A percentile compares a stretch with the other conserved stretches of the same genome.
Evolutionary conservation across 2,113 vertebrate species (phyloP).

Genomic region (Phrynosoma blainvillii): DNA sequence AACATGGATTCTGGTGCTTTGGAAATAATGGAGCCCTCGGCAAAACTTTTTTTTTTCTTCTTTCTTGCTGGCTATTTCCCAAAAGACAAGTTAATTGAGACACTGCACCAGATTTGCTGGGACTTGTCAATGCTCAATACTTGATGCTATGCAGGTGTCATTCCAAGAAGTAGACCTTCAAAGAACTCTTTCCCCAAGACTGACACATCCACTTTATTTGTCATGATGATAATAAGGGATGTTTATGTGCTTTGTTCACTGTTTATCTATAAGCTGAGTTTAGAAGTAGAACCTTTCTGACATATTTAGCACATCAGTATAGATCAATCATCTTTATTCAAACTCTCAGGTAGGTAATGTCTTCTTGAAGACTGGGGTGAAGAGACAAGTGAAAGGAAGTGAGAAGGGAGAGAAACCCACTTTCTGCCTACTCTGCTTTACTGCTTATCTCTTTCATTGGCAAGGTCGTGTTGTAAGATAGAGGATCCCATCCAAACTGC

Average conservation of each 20-base stretch:
- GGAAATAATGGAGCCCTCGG: not conserved
- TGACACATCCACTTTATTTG: not conserved
- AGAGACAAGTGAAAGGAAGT: not conserved
- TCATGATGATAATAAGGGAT: not conserved
- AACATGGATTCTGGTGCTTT: not conserved
- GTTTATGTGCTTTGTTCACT: not conserved
- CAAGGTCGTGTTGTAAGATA: not conserved
- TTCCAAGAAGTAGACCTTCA: not conserved
- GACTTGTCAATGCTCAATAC: not conserved
- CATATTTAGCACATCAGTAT: not conserved
- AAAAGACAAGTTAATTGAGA: not conserved
- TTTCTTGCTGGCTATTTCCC: not conserved
- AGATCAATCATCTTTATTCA: not conserved
- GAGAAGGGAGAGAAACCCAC: not conserved
- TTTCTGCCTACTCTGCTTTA: not conserved
- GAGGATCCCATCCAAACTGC: no score
- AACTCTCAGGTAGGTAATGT: not conserved
- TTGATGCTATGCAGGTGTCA: not conserved
- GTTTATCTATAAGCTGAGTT: not conserved
- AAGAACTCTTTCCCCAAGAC: not conserved
- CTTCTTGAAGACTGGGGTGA: not conserved
- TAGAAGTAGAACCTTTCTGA: not conserved
- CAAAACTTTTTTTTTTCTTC: not conserved
- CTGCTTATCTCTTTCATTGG: not conserved
- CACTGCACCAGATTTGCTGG: not conserved